A percentile compares a stretch with the other conserved stretches of the same genome.
These are phyloP conservation scores for Neotoxoptera formosana DNA, from an alignment of 1,140 invertebrate genomes.

Conservation along the genomic window DNA sequence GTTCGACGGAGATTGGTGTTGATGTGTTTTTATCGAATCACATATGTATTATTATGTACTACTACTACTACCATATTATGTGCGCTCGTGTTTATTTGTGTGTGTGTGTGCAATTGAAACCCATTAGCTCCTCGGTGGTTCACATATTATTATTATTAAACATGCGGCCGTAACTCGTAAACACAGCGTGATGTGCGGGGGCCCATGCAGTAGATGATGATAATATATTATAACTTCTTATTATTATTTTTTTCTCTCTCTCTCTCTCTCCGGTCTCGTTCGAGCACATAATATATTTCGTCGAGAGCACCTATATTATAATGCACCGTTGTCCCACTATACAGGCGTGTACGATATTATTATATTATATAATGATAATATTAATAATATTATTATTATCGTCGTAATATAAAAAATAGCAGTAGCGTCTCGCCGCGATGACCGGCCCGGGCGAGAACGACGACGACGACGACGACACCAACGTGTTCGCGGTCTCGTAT, in stretches of 20 bases:
- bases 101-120: constrained; percentile 34
- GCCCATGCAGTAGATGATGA: background rate
- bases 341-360: background rate
- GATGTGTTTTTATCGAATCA: constrained; percentile 34
- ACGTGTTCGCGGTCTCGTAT: background rate
- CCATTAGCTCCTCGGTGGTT: constrained; percentile 17
- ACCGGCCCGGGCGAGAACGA: background rate
- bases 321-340: background rate
- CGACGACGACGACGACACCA: background rate
- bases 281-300: background rate
- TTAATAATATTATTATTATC: constrained; percentile 13
- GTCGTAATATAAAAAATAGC: too few relatives aligned
- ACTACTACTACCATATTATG: background rate
- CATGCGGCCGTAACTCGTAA: background rate
- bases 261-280: background rate
- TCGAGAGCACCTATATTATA: background rate
- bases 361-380: background rate
- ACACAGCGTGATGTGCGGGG: constrained; percentile 38
- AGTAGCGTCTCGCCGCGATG: background rate
- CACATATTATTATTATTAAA: constrained; percentile 28
- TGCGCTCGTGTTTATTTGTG: background rate
- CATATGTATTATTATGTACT: background rate
- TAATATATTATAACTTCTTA: constrained; percentile 19
- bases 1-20: background rate
- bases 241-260: background rate